phyloP scores from a whole-genome alignment of 2,888 invertebrate species.

The Loripinus fragilis region DNA sequence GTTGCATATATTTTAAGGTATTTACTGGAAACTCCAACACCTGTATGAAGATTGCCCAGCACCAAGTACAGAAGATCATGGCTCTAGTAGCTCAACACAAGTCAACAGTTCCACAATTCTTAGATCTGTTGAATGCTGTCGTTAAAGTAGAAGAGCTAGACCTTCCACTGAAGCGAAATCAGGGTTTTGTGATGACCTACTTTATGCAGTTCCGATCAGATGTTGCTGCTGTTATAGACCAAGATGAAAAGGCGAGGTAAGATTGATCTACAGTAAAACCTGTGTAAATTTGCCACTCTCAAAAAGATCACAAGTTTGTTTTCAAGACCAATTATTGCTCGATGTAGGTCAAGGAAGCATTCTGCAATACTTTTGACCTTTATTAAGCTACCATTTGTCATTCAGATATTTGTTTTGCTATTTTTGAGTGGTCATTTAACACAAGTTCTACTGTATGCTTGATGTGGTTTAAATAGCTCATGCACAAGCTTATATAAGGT shows the following conservation, averaged over 20 bases:
- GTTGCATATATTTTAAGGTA: constrained; percentile 67
- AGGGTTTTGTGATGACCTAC: constrained; percentile 82
- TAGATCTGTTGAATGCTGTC: constrained; percentile 80
- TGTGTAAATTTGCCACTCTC: too few relatives aligned
- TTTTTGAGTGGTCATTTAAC: too few relatives aligned
- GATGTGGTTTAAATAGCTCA: too few relatives aligned
- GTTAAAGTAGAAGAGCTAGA: constrained; percentile 82
- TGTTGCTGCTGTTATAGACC: constrained; percentile 80
- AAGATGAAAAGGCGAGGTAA: constrained; percentile 62
- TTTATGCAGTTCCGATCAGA: constrained; percentile 82
- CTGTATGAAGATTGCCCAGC: constrained; percentile 80
- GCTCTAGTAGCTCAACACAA: constrained; percentile 75
- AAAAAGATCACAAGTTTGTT: too few relatives aligned
- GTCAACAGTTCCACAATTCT: constrained; percentile 78
- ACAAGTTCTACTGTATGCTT: too few relatives aligned
- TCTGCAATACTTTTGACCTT: too few relatives aligned
- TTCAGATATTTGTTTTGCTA: too few relatives aligned
- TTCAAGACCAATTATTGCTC: too few relatives aligned
- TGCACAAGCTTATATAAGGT: too few relatives aligned
- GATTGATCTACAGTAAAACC: too few relatives aligned
- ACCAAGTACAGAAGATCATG: constrained; percentile 80
- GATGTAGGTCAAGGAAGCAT: too few relatives aligned
- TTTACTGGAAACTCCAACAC: constrained; percentile 81
- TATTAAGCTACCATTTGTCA: too few relatives aligned
- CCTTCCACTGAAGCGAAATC: constrained; percentile 82